Evolutionary conservation across 2,113 vertebrate genomes (phyloP), one percentile per base, ranked within the genome.

Genomic region (Pteropus alecto): DNA sequence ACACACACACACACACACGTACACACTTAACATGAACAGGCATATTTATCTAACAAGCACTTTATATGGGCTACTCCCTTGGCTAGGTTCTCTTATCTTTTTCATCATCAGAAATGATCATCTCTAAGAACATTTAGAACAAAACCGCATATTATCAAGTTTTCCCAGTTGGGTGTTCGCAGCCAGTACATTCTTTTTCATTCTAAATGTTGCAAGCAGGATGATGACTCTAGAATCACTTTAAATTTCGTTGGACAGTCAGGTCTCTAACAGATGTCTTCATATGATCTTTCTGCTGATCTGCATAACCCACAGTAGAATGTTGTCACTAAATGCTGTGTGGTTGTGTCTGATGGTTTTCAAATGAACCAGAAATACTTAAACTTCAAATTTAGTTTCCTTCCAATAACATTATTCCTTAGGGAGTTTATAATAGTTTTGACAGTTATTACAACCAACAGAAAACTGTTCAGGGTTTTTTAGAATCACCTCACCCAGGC

Each of bases 341-440:
- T 30, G 15, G 9, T 58, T 79, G 46, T 2, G 3, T 81, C 43
- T 58, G 35, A 15, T 86, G 71, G 43, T 71, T 87, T 93, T 89
- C 24, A 94, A 58, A 93, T 14, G 3, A 38, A 48, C 5, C 22
- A 65, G 5, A 56, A 76, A 77, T 86, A 61, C 1, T 43, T 51
- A 68, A n/a, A 60, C 11, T 93, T 85, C 70, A 81, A 71, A 95
- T 83, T 68, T n/a, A 24, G 18, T 41, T 93, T 35, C 22, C 18
- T 79, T 84, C 14, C 56, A n/a, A 84, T 13, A 85, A 33, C n/a
- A 92, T 78, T 46, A 76, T 87, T 90, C 91, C 33, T 56, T 81
- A 84, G 19, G 46, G 4, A 3, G 6, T 63, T 86, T 84, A 30
- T 68, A 63, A 79, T 19, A 56, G 33, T 79, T 88, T 68, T 41